Evolutionary conservation across 2,888 invertebrate genomes (phyloP).

Genomic region (Cryptocheilus praepositus): DNA sequence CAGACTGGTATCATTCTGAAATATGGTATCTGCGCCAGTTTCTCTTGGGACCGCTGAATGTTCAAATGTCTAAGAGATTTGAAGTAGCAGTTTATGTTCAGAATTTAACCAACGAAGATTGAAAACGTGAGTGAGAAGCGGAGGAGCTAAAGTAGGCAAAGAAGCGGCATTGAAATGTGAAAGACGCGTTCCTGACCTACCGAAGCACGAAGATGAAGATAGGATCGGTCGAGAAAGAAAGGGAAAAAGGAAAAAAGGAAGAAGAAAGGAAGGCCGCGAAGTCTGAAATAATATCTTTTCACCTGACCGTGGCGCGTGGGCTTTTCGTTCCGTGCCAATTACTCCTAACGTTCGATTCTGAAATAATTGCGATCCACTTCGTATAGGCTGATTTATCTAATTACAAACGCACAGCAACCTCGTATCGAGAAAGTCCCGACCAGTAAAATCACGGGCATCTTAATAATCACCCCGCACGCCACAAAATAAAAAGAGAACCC

Average conservation of each 20-base stretch:
- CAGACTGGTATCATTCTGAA: too few species aligned
- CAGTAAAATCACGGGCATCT: too few species aligned
- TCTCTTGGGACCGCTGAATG: too few species aligned
- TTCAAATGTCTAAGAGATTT: too few species aligned
- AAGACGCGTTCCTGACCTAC: constrained; percentile 51
- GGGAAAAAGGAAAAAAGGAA: constrained; percentile 20
- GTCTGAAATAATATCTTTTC: constrained; percentile 8
- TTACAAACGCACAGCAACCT: too few species aligned
- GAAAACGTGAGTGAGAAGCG: constrained; percentile 16
- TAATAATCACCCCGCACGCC: too few species aligned
- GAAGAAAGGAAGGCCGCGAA: constrained; percentile 2
- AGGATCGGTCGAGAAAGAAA: constrained; percentile 20
- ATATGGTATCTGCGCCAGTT: too few species aligned
- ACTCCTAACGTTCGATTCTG: neutral
- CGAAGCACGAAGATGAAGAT: constrained; percentile 34
- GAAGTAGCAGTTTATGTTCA: too few species aligned
- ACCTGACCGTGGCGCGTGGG: neutral
- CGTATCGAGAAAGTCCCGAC: too few species aligned
- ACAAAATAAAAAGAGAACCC: too few species aligned
- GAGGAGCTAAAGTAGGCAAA: constrained; percentile 7
- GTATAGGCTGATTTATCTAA: too few species aligned
- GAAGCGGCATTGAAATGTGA: neutral
- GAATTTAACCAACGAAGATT: neutral
- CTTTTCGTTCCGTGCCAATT: constrained; percentile 8
- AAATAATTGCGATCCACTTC: neutral